Evolutionary conservation across 2,888 invertebrate genomes (phyloP).

Genomic region (Zaprionus obscuricornis): DNA sequence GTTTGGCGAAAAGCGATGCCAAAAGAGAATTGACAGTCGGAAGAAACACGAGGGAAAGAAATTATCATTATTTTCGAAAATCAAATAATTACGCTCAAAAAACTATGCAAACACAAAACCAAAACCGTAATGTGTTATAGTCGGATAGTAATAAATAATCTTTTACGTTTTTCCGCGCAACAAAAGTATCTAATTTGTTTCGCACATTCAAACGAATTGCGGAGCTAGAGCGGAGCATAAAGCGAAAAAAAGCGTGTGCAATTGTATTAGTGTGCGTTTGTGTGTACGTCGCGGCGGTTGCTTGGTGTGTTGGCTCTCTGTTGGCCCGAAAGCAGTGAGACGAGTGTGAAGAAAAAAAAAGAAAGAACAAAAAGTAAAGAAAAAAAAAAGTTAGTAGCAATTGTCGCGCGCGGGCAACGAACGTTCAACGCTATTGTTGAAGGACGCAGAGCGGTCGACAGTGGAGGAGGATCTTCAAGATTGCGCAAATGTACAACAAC

Average conservation of each 20-base stretch:
- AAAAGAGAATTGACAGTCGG: constrained; percentile 67
- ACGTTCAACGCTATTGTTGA: constrained; percentile 48
- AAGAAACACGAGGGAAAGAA: constrained; percentile 74
- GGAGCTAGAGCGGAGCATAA: constrained; percentile 27
- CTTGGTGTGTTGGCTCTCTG: constrained; percentile 52
- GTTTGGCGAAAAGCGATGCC: constrained; percentile 42
- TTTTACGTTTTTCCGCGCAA: constrained; percentile 23
- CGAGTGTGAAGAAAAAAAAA: constrained; percentile 40
- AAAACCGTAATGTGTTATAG: constrained; percentile 38
- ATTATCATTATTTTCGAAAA: constrained; percentile 66
- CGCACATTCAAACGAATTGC: constrained; percentile 29
- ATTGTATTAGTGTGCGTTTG: constrained; percentile 68
- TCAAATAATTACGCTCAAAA: constrained; percentile 31
- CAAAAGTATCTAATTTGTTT: constrained; percentile 15
- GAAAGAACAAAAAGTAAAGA: constrained; percentile 26
- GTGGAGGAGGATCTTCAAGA: constrained; percentile 18
- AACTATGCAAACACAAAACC: constrained; percentile 27
- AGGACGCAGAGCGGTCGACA: constrained; percentile 56
- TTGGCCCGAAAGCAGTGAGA: constrained; percentile 45
- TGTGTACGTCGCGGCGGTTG: constrained; percentile 66
- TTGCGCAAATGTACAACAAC: constrained; percentile 58
- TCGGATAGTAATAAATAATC: constrained; percentile 16
- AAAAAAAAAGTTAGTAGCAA: constrained; percentile 23
- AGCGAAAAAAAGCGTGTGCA: constrained; percentile 65
- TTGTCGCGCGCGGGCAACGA: constrained; percentile 60